A percentile compares a stretch with the other conserved stretches of the same genome.
Conservation (phyloP, 2,113 vertebrate species). For the Stegostoma tigrinum region DNA sequence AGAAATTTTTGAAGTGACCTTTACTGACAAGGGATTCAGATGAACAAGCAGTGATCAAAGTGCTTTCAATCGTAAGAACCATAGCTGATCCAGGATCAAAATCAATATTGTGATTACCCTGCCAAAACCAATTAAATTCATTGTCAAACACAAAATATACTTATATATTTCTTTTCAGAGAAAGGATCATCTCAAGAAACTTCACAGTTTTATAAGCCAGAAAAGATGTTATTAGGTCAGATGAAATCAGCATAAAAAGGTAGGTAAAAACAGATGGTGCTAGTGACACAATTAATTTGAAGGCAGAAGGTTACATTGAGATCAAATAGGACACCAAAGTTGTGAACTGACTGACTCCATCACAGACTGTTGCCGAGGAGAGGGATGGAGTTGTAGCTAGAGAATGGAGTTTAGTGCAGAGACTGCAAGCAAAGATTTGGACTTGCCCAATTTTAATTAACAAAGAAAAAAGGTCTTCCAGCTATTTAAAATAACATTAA, state of each 20-base stretch:
- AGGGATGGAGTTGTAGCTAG: too few species aligned
- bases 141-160: background rate
- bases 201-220: background rate
- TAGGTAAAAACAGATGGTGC: background rate
- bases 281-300: background rate
- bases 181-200: background rate
- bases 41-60: slow-evolving; percentile 93
- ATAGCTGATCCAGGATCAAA: slow-evolving; percentile 89
- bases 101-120: slow-evolving; percentile 86
- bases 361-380: too few species aligned
- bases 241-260: background rate
- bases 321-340: background rate
- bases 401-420: background rate
- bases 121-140: slow-evolving; percentile 38
- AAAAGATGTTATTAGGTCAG: background rate
- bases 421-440: background rate
- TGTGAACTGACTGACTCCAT: background rate
- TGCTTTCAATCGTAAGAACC: slow-evolving; percentile 97
- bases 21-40: slow-evolving; percentile 97
- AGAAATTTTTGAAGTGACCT: slow-evolving; percentile 98
- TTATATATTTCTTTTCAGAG: background rate
- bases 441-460: background rate
- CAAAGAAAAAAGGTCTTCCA: background rate
- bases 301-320: background rate
- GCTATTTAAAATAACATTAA: background rate